phyloP scores from a whole-genome alignment of 1,140 invertebrate species.

The Antheraea mylitta region DNA sequence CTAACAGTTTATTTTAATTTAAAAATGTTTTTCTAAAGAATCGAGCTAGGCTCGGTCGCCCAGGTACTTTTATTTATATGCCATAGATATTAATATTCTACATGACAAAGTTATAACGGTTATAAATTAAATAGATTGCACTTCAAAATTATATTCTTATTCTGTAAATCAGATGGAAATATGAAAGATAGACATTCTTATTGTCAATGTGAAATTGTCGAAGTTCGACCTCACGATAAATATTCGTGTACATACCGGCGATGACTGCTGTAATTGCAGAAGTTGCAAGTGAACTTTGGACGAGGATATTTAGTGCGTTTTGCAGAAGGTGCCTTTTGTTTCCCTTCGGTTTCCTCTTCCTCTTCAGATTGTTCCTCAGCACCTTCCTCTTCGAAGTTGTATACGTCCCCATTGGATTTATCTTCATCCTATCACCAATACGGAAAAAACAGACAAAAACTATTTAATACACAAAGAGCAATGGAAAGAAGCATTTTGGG shows the following conservation, averaged over 20 bases:
- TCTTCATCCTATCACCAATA: conserved; percentile 18
- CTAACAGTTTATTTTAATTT: too few species aligned
- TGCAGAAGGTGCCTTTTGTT: conserved; percentile 6
- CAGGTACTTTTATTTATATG: too few species aligned
- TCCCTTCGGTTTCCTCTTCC: conserved; percentile 28
- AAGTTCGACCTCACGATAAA: too few species aligned
- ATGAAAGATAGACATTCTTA: neutral
- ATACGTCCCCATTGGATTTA: conserved; percentile 70
- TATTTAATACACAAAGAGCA: too few species aligned
- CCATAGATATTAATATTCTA: conserved; percentile 30
- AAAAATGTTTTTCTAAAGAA: too few species aligned
- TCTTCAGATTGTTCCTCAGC: conserved; percentile 34
- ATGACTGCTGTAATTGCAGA: conserved; percentile 61
- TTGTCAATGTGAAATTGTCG: too few species aligned
- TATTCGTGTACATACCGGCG: conserved; percentile 37
- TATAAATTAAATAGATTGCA: too few species aligned
- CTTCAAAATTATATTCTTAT: too few species aligned
- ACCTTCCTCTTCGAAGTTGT: conserved; percentile 81
- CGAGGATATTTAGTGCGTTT: conserved; percentile 32
- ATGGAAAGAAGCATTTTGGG: too few species aligned
- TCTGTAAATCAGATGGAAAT: neutral
- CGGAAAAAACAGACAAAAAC: too few species aligned
- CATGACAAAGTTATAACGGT: too few species aligned
- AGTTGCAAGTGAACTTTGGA: conserved; percentile 54
- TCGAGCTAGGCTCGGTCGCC: too few species aligned